Conservation (phyloP, 2,888 invertebrate species). For the Oscheius sp. region DNA sequence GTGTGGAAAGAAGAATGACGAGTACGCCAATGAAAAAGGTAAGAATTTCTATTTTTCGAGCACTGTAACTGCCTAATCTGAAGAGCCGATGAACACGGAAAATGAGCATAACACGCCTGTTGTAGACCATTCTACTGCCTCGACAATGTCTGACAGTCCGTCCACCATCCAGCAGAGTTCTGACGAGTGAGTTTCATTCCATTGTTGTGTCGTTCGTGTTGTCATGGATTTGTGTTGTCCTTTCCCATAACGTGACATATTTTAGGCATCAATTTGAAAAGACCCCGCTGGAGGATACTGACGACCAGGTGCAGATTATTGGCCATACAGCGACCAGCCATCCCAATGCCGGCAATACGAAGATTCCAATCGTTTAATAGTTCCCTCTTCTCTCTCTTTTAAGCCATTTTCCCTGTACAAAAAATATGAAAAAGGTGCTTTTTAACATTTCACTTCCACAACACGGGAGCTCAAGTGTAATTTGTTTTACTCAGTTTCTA, state of each 20-base stretch:
- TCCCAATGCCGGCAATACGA: not conserved
- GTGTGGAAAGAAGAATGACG: not conserved
- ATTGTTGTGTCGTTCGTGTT: not conserved
- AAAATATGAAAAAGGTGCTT: not conserved
- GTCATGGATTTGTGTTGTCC: no score
- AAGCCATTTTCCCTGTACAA: no score
- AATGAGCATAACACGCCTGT: slow-evolving; percentile 23
- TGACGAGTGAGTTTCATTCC: slow-evolving; percentile 2
- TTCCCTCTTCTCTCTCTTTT: no score
- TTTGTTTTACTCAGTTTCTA: not conserved
- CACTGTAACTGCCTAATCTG: not conserved
- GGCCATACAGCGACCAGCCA: no score
- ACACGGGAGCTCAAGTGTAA: not conserved
- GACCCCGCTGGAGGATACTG: no score
- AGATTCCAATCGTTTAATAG: slow-evolving; percentile 5
- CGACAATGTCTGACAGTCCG: not conserved
- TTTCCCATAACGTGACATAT: no score
- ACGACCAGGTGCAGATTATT: no score
- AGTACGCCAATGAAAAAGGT: slow-evolving; percentile 4
- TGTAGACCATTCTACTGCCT: not conserved
- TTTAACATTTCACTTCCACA: slow-evolving; percentile 10
- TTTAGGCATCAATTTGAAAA: no score
- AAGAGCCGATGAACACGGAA: slow-evolving; percentile 15
- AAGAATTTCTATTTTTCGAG: not conserved
- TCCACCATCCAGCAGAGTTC: not conserved